These are phyloP conservation scores for Alauda arvensis DNA, from an alignment of 2,797 vertebrate species.

Conservation along the genomic window DNA sequence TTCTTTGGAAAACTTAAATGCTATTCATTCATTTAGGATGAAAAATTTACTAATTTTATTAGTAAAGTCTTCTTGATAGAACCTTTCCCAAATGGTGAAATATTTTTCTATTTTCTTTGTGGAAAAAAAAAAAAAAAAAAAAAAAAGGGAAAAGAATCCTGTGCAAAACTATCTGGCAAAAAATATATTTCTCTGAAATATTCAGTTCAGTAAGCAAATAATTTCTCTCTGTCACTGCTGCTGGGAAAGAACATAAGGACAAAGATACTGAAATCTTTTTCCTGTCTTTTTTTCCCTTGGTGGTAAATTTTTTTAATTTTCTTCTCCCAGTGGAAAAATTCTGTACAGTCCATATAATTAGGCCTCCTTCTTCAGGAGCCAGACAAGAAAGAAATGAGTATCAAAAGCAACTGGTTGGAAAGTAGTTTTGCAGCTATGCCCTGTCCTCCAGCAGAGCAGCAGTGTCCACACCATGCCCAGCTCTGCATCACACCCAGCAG, in stretches of 20 bases:
- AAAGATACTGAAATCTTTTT: not conserved
- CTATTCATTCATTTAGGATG: not conserved
- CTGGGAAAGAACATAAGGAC: not conserved
- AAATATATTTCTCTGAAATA: not conserved
- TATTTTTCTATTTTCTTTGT: not conserved
- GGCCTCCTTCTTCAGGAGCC: not conserved
- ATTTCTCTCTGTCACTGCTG: not conserved
- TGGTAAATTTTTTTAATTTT: not conserved
- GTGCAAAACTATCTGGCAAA: not conserved
- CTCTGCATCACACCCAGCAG: not conserved
- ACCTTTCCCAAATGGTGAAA: not conserved
- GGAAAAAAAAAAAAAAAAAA: not conserved
- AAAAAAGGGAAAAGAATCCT: not conserved
- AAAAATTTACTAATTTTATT: not conserved
- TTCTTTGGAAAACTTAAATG: not conserved
- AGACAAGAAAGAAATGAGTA: not conserved
- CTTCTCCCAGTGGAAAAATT: not conserved
- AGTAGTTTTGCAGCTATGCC: not conserved
- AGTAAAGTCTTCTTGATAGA: not conserved
- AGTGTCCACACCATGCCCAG: not conserved
- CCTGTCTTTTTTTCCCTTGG: not conserved
- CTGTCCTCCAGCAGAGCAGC: not conserved
- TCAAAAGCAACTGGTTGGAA: not conserved
- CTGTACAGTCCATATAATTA: not conserved
- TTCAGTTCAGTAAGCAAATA: not conserved